Evolutionary conservation across 2,797 vertebrate species (phyloP), one percentile per base, ranked within the genome.

Genomic region (Salmo trutta): DNA sequence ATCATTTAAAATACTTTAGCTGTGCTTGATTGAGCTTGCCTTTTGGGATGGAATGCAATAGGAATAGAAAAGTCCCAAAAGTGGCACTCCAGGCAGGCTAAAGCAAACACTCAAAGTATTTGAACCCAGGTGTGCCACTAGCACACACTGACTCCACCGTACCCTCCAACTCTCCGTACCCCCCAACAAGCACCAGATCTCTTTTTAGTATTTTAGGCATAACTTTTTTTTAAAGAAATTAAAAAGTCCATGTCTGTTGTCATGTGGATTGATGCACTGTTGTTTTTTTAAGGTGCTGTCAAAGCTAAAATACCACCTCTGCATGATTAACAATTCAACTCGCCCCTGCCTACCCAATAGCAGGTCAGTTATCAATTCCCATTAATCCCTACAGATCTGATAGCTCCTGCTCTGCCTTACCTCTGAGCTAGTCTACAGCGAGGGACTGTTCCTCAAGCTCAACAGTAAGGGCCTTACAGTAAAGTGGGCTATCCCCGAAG

Each of bases 271-370:
- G 69, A 12, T 71, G 67, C 70, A 74, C 78, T 74, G n/a, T 80
- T 76, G 77, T 87, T 89, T 86, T 77, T 88, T 56, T 79, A 85
- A 78, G 66, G 74, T 76, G 59, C 77, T 47, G 2, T 12, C 10
- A 47, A 47, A 12, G 41, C 10, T 12, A 12, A 47, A 47, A 47
- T 47, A 47, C 41, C 41, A 3, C 41, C 41, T 10, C 8, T 12
- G 41, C 10, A 47, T 10, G 41, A 47, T 47, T 47, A 47, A 47
- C 41, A 47, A 47, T 47, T 47, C 41, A 12, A 47, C 2, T 47
- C 41, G 10, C 41, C 41, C 41, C 41, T 47, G 41, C 8, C 41
- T 47, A 47, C 10, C 10, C 10, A 47, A 47, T 47, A 12, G 41
- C 41, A 47, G 41, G 10, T 47, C 10, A 12, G 41, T 47, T 47